Percentiles rank a stretch among this genome's conserved stretches.
phyloP scores from a whole-genome alignment of 1,140 invertebrate genomes.

The Procambarus clarkii region DNA sequence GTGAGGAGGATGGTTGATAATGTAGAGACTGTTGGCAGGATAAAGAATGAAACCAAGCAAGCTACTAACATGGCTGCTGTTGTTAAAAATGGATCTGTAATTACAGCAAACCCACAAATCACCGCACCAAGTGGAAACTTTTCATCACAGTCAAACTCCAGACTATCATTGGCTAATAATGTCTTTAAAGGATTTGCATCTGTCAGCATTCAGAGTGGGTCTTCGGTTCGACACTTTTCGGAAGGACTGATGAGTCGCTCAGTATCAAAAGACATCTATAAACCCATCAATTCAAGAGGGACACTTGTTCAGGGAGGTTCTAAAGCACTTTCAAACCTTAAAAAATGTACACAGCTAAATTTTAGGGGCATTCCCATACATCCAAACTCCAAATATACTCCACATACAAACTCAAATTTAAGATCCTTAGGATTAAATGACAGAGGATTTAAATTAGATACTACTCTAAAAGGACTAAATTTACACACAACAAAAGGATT shows the following conservation, averaged over 20 bases:
- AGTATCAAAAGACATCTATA: slow-evolving; percentile 43
- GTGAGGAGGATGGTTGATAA: slow-evolving; percentile 54
- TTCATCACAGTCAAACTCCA: neutral
- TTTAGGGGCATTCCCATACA: slow-evolving; percentile 25
- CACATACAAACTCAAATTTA: neutral
- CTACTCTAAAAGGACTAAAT: neutral
- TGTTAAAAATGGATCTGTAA: slow-evolving; percentile 20
- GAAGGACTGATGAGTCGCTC: neutral
- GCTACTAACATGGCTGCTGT: slow-evolving; percentile 13
- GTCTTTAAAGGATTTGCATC: neutral
- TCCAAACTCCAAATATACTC: slow-evolving; percentile 31
- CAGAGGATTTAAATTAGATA: slow-evolving; percentile 18
- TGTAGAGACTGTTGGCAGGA: slow-evolving; percentile 5
- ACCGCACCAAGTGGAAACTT: neutral
- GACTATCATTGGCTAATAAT: neutral
- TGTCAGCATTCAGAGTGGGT: neutral
- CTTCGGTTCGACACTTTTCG: neutral
- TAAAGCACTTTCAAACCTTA: slow-evolving; percentile 19
- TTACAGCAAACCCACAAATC: slow-evolving; percentile 16
- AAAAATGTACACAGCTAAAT: slow-evolving; percentile 15
- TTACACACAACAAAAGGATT: neutral
- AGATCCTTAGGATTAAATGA: neutral
- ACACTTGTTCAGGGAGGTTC: slow-evolving; percentile 20
- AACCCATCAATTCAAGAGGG: slow-evolving; percentile 34
- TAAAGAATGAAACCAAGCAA: neutral